Conservation (phyloP, 2,113 vertebrate species). For the Eulemur rufifrons region DNA sequence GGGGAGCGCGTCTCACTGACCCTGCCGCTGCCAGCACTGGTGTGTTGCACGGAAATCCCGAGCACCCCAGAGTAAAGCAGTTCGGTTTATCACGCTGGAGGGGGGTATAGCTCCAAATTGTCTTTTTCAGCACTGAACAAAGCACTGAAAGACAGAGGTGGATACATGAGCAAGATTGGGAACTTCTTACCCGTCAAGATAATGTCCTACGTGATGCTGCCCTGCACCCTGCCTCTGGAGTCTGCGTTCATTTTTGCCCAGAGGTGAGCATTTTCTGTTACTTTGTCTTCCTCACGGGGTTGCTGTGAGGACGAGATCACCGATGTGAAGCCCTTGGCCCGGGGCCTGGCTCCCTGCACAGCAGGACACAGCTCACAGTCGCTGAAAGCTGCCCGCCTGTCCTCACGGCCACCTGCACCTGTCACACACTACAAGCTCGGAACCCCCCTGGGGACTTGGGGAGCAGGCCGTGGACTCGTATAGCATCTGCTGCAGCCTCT, state of each 20-base stretch:
- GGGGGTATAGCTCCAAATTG: rapidly evolving
- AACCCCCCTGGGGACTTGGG: no score
- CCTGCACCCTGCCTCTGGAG: constrained; percentile 92
- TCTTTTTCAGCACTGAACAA: constrained; percentile 87
- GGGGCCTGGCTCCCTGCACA: not conserved
- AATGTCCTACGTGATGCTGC: constrained; percentile 91
- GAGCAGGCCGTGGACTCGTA: not conserved
- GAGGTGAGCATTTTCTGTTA: constrained; percentile 80
- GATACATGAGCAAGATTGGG: constrained; percentile 85
- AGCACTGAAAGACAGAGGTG: constrained; percentile 83
- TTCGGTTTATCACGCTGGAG: rapidly evolving
- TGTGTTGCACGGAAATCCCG: rapidly evolving
- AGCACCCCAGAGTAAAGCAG: rapidly evolving
- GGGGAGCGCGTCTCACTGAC: rapidly evolving
- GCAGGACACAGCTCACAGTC: rapidly evolving
- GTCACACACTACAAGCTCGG: not conserved
- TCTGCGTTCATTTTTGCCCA: constrained; percentile 85
- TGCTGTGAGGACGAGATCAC: rapidly evolving
- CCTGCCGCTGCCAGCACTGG: no score
- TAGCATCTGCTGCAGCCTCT: not conserved
- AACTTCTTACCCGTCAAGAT: constrained; percentile 87
- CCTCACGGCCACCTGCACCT: not conserved
- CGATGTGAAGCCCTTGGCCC: rapidly evolving
- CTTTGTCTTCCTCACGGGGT: rapidly evolving
- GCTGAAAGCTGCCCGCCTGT: no score